Evolutionary conservation across 2,888 invertebrate species (phyloP).

Genomic region (Chironomus tentans): DNA sequence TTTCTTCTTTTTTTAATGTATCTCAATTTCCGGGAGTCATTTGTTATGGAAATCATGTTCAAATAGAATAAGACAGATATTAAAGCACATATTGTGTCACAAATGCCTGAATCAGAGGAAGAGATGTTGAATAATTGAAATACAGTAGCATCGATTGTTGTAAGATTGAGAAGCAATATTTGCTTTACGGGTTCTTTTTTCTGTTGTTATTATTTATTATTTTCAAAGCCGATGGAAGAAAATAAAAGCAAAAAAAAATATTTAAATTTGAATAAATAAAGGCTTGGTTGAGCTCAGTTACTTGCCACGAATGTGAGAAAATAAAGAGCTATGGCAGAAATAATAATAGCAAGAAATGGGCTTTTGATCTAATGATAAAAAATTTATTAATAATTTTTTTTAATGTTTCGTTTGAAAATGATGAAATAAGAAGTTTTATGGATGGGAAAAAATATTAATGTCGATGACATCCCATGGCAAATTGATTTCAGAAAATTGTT

Average conservation of each 20-base stretch:
- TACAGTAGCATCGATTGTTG: conserved; percentile 27
- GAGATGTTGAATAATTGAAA: conserved; percentile 14
- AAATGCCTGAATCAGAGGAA: not conserved
- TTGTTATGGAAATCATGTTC: conserved; percentile 26
- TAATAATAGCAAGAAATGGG: too few species aligned
- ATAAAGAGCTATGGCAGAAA: too few species aligned
- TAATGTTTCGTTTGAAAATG: too few species aligned
- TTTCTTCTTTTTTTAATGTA: not conserved
- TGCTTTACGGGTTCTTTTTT: not conserved
- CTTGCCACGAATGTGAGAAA: too few species aligned
- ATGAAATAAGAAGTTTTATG: too few species aligned
- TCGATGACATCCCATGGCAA: too few species aligned
- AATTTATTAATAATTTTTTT: too few species aligned
- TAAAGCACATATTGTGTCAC: conserved; percentile 5
- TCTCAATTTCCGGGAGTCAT: conserved; percentile 27
- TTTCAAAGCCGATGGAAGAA: not conserved
- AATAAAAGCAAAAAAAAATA: not conserved
- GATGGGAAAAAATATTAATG: too few species aligned
- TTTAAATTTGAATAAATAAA: conserved; percentile 24
- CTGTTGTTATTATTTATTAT: too few species aligned
- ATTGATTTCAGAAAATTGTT: too few species aligned
- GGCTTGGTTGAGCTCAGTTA: conserved; percentile 2
- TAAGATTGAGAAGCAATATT: conserved; percentile 6
- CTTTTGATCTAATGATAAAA: too few species aligned
- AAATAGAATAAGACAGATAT: not conserved